Evolutionary conservation across 2,888 invertebrate species (phyloP).

Genomic region (Drosophila subquinaria): DNA sequence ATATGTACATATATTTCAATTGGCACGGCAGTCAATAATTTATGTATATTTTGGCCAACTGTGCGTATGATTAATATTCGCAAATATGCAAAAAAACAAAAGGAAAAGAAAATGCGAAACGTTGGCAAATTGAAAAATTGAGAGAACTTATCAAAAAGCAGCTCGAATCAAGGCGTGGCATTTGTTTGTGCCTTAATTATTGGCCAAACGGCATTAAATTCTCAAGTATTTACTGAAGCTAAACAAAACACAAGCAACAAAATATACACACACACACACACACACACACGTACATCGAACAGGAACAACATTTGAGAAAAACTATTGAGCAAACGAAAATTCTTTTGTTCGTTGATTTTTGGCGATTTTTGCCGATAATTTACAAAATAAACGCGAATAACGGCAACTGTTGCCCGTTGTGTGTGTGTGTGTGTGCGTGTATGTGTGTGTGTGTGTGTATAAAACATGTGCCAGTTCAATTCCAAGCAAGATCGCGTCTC

Average conservation of each 20-base stretch:
- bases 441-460: constrained; percentile 42
- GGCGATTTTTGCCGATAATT: constrained; percentile 62
- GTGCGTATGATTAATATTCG: constrained; percentile 77
- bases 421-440: constrained; percentile 13
- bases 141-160: constrained; percentile 29
- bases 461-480: constrained; percentile 50
- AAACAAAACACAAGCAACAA: constrained; percentile 72
- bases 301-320: constrained; percentile 4
- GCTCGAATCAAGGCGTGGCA: constrained; percentile 16
- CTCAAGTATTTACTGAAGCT: constrained; percentile 78
- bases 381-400: constrained; percentile 64
- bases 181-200: constrained; percentile 75
- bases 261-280: constrained; percentile 25
- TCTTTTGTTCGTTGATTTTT: constrained; percentile 41
- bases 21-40: constrained; percentile 36
- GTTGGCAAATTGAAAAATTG: constrained; percentile 2
- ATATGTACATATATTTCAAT: constrained; percentile 9
- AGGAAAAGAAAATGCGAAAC: constrained; percentile 7
- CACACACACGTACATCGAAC: constrained; percentile 9
- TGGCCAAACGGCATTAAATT: constrained; percentile 78
- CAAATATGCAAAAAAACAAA: constrained; percentile 38
- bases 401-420: constrained; percentile 42
- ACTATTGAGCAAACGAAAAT: constrained; percentile 1
- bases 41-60: constrained; percentile 51
- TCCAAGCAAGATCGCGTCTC: constrained; percentile 29